Base-by-base conservation (phyloP, 2,888 invertebrate genomes). In the Slavum lentiscoides region DNA sequence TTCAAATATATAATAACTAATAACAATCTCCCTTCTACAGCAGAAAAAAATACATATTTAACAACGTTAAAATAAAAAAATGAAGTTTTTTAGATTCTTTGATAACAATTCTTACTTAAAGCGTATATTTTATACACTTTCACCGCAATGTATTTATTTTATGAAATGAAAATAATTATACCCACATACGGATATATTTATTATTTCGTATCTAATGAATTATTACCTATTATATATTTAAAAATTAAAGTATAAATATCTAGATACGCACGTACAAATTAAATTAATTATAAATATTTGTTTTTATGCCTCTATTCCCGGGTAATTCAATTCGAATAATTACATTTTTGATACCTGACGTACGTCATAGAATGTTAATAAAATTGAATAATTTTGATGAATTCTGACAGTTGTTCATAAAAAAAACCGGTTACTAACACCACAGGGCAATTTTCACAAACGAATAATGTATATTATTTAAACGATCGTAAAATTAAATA, bases 381-480 rank as follows among this genome's bases (percentile, higher is more conserved):
- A 66, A 58, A 66, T 74, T 74, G 64, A 74, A 75, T 67, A 75
- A 43, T 66, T 67, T 75, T 55, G 3, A 75, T 67, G 58, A 66
- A 67, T 75, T 55, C 7, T 43, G 43, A 75, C 66, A 67, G 55
- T 30, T 74, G 39, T 21, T 37, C 58, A 66, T 75, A 74, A 73
- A 74, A 74, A 73, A 74, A 75, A 75, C 74, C 66, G 43, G 74
- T 75, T 75, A 67, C 21, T 67, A 58, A 58, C 39, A 13, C 21
- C 74, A 75, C 74, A 6, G 58, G 21, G 66, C 19, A 75, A 66
- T 58, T 39, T 66, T 53, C 37, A 74, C 55, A 55, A 0, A 74
- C 2, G 39, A 55, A 58, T 58, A 58, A 21, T 55, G 39, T 30
- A 30, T 30, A 30, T 15, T 17, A 66, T 55, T 74, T 66, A 58